These are phyloP conservation scores for Deilephila elpenor DNA, from an alignment of 2,888 invertebrate species.

Conservation along the genomic window DNA sequence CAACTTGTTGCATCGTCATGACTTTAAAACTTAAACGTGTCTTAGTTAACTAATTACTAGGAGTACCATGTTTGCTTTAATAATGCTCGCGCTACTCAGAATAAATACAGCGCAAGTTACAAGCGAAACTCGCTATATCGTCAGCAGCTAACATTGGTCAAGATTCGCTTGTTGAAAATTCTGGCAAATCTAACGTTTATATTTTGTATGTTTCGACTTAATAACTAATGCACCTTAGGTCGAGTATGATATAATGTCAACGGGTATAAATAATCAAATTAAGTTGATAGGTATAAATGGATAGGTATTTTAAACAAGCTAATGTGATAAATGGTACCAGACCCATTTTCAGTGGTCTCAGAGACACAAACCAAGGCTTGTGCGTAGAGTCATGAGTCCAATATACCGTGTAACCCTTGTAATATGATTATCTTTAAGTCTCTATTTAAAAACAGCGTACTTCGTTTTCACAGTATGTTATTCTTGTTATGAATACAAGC, in stretches of 20 bases:
- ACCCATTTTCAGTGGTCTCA: not conserved
- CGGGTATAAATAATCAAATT: too few species aligned
- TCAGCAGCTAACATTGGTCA: conserved; percentile 20
- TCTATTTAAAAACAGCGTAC: not conserved
- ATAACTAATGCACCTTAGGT: too few species aligned
- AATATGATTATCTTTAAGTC: not conserved
- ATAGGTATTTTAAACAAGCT: too few species aligned
- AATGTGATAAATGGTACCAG: too few species aligned
- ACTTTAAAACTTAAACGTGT: conserved; percentile 60
- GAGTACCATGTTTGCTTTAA: conserved; percentile 54
- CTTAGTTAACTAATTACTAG: conserved; percentile 62
- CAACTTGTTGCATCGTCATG: conserved; percentile 61
- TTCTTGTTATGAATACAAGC: not conserved
- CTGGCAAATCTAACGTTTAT: not conserved
- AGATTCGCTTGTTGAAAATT: conserved; percentile 6
- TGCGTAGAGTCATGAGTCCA: not conserved
- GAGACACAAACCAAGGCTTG: not conserved
- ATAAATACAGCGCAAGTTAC: conserved; percentile 40
- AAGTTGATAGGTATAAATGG: too few species aligned
- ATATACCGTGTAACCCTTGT: not conserved
- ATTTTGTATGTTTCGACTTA: too few species aligned
- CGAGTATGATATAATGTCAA: too few species aligned
- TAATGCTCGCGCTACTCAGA: conserved; percentile 41
- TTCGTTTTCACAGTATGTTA: not conserved
- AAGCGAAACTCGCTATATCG: conserved; percentile 34